phyloP scores from a whole-genome alignment of 2,113 vertebrate genomes.

The Chrysochloris asiatica region DNA sequence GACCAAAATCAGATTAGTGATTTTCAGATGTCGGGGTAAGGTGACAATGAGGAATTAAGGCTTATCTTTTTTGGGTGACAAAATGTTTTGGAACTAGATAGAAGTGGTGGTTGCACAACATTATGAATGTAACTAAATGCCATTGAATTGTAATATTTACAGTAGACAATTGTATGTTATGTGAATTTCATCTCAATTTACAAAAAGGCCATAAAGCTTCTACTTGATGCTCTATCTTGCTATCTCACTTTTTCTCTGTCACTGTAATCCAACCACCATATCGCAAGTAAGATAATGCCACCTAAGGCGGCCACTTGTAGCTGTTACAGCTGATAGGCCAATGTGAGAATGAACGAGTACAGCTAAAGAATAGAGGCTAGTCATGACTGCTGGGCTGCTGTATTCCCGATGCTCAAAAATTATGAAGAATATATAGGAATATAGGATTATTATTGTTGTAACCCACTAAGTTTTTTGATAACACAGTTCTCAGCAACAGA shows the following conservation, averaged over 20 bases:
- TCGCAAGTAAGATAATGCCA: background rate
- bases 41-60: no score
- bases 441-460: background rate
- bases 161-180: background rate
- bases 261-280: background rate
- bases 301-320: background rate
- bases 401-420: background rate
- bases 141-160: background rate
- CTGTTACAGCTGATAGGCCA: background rate
- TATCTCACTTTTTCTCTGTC: background rate
- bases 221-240: background rate
- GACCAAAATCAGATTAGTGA: background rate
- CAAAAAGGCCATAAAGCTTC: background rate
- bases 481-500: constrained; percentile 9
- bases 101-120: background rate
- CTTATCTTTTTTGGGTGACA: background rate
- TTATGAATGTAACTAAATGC: background rate
- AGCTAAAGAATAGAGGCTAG: background rate
- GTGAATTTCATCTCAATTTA: background rate
- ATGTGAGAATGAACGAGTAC: background rate
- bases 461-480: background rate
- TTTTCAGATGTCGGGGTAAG: background rate
- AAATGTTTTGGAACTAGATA: background rate
- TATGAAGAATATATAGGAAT: background rate
- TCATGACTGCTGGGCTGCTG: background rate